Evolutionary conservation across 2,113 vertebrate species (phyloP).

Genomic region (Chionodraco myersi): DNA sequence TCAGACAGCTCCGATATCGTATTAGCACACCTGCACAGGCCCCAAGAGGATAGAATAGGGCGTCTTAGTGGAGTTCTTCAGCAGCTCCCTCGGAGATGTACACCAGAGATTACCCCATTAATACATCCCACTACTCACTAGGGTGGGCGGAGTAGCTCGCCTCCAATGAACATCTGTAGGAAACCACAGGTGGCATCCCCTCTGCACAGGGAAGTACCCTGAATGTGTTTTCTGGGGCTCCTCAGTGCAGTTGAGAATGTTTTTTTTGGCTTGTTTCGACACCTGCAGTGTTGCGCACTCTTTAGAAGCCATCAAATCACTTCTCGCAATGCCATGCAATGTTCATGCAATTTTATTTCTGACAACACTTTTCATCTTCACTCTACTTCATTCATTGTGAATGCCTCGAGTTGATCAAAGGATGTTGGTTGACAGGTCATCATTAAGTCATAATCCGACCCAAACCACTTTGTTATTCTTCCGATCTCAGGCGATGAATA

Average conservation of each 20-base stretch:
- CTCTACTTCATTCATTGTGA: conserved; percentile 34
- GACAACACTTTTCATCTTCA: conserved; percentile 39
- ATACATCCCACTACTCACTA: conserved; percentile 84
- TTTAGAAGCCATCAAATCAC: conserved; percentile 14
- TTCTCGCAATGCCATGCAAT: conserved; percentile 13
- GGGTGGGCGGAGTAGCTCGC: conserved; percentile 49
- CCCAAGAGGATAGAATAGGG: conserved; percentile 79
- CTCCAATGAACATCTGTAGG: conserved; percentile 73
- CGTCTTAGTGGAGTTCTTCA: conserved; percentile 75
- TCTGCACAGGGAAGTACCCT: conserved; percentile 46
- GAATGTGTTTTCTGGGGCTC: conserved; percentile 40
- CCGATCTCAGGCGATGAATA: conserved; percentile 35
- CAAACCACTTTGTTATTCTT: conserved; percentile 36
- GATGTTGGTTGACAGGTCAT: conserved; percentile 50
- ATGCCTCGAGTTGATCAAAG: conserved; percentile 54
- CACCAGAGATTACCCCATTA: conserved; percentile 88
- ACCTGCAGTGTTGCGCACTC: conserved; percentile 1
- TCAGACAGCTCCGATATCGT: conserved; percentile 66
- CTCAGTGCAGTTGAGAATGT: conserved; percentile 44
- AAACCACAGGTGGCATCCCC: conserved; percentile 73
- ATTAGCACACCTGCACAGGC: conserved; percentile 82
- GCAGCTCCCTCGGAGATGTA: conserved; percentile 76
- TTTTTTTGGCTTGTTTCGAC: neutral
- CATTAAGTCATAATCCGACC: conserved; percentile 53
- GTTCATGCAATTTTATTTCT: conserved; percentile 29